These are phyloP conservation scores for Muscidifurax raptorellus DNA, from an alignment of 1,140 invertebrate species.

Conservation along the genomic window DNA sequence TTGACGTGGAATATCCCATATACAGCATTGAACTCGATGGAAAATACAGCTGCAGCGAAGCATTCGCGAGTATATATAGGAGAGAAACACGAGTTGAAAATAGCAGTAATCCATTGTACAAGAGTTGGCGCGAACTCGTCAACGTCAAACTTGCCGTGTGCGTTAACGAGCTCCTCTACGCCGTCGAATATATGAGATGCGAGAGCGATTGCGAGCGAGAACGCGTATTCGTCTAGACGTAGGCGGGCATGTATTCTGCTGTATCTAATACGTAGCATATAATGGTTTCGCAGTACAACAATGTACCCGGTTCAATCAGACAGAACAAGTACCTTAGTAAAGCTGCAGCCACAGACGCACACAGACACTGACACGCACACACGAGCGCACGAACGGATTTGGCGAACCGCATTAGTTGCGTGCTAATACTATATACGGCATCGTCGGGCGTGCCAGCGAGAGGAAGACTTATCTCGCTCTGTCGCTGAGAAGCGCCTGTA, in stretches of 20 bases:
- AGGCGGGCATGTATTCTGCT: not conserved
- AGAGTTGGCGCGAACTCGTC: not conserved
- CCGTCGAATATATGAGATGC: slow-evolving; percentile 24
- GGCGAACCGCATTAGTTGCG: slow-evolving; percentile 29
- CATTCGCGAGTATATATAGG: no score
- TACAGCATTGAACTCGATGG: no score
- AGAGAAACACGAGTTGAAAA: no score
- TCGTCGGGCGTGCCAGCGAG: not conserved
- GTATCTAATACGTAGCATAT: slow-evolving; percentile 35
- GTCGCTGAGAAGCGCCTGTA: not conserved
- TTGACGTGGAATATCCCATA: no score
- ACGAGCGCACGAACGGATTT: not conserved
- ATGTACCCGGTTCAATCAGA: slow-evolving; percentile 29
- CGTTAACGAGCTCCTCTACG: not conserved
- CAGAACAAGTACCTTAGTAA: slow-evolving; percentile 42
- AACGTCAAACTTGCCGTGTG: not conserved
- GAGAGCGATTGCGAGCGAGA: not conserved
- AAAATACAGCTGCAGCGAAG: no score
- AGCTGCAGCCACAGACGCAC: not conserved
- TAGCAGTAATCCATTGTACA: no score
- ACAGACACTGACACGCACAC: not conserved
- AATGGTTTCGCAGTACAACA: slow-evolving; percentile 38
- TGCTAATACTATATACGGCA: not conserved
- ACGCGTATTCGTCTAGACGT: not conserved
- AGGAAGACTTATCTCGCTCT: slow-evolving; percentile 5